These are phyloP conservation scores for Corapipo altera DNA, from an alignment of 2,113 vertebrate genomes.

Conservation along the genomic window DNA sequence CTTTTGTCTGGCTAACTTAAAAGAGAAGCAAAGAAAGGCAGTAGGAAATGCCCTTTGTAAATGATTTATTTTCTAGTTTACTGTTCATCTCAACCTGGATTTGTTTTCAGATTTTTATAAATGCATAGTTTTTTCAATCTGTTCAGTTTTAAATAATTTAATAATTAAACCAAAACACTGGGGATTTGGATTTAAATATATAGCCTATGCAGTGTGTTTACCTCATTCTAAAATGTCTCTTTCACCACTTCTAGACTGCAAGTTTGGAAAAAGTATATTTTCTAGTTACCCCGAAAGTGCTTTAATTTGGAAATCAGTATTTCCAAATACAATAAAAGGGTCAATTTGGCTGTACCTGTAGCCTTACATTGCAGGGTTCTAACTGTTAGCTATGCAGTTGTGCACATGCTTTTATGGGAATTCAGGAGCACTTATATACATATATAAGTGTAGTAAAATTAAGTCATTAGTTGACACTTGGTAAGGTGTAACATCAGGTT, in stretches of 20 bases:
- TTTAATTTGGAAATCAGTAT: background rate
- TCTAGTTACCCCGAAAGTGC: background rate
- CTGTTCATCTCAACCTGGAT: background rate
- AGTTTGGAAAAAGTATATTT: background rate
- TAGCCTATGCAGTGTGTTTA: slow-evolving; percentile 32
- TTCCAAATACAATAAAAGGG: background rate
- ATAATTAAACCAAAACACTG: background rate
- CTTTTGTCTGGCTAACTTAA: background rate
- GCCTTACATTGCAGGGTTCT: background rate
- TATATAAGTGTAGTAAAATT: background rate
- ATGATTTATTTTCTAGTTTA: background rate
- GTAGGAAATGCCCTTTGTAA: background rate
- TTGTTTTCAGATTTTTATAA: background rate
- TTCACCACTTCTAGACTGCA: background rate
- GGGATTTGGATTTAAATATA: background rate
- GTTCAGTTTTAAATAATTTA: background rate
- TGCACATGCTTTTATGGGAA: background rate
- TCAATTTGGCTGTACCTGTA: background rate
- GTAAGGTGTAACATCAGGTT: background rate
- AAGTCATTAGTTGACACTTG: background rate
- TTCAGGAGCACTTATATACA: background rate
- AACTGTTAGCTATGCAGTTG: slow-evolving; percentile 4
- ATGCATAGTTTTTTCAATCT: background rate
- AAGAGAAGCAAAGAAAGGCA: background rate
- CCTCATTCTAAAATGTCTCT: background rate